These are phyloP conservation scores for Gadopsis marmoratus DNA, from an alignment of 2,797 vertebrate species.

Conservation along the genomic window DNA sequence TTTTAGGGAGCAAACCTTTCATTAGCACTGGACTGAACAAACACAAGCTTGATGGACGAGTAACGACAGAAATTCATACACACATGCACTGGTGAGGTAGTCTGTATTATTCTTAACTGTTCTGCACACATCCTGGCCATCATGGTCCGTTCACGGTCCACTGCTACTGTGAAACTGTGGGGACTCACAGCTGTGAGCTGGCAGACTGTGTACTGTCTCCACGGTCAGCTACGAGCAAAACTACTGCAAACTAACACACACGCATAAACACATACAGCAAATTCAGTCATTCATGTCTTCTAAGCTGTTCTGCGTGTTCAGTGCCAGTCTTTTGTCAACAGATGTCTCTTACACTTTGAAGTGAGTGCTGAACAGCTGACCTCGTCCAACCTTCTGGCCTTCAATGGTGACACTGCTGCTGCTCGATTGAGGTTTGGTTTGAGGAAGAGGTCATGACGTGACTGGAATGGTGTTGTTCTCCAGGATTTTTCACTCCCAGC, in stretches of 20 bases:
- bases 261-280: background rate
- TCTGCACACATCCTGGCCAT: constrained; percentile 65
- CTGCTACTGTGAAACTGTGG: constrained; percentile 58
- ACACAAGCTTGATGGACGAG: constrained; percentile 41
- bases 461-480: background rate
- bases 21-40: constrained; percentile 64
- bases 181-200: constrained; percentile 62
- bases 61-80: constrained; percentile 39
- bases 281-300: constrained; percentile 7
- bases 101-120: constrained; percentile 58
- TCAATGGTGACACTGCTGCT: constrained; percentile 5
- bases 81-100: constrained; percentile 25
- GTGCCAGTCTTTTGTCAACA: constrained; percentile 13
- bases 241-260: constrained; percentile 36
- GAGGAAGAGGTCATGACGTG: background rate
- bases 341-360: constrained; percentile 5
- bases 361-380: constrained; percentile 11
- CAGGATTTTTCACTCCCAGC: too few species aligned
- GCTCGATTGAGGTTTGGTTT: background rate
- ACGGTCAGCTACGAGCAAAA: background rate
- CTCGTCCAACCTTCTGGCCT: background rate
- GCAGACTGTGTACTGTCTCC: constrained; percentile 22
- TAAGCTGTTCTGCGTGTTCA: background rate
- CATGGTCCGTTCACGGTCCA: constrained; percentile 63
- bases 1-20: constrained; percentile 61